Evolutionary conservation across 2,113 vertebrate species (phyloP), one percentile per base, ranked within the genome.

Genomic region (Tauraco erythrolophus): DNA sequence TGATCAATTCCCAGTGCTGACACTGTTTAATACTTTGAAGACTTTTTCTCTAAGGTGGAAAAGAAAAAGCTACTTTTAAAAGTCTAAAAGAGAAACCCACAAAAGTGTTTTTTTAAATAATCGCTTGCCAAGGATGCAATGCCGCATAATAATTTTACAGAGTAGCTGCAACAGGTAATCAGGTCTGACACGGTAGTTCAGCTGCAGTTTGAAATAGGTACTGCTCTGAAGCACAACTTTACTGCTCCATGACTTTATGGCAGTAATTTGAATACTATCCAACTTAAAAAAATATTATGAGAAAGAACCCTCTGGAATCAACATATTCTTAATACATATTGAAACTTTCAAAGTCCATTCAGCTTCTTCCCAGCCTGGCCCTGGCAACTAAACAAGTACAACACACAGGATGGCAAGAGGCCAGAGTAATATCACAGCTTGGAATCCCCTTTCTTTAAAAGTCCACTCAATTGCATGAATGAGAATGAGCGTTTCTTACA

Each of bases 291-390:
- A 64, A 30, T 33, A 57, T 48, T 48, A 23, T 48, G 21, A 24
- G 30, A 23, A 91, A 58, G 5, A 66, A 54, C 2, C 28, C 14
- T 24, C 4, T 33, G 37, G 24, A 89, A 82, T 78, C 19, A 88
- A 88, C 4, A 30, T 4, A 27, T 51, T 81, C 35, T 84, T 94
- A 89, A 60, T 3, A 10, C 11, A 75, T 61, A 95, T 87, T 66
- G 43, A 89, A 86, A 86, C 82, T 71, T 88, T 69, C 39, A 71
- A 88, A 98, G 72, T 64, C 76, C 89, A 95, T 92, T 96, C 89
- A 89, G 65, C 65, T 98, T 96, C 87, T 95, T 93, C 79, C 58
- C 88, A 94, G 81, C 39, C 60, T 62, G 80, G 15, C 21, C 64
- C 75, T 91, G 61, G 75, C 69, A 84, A 60, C 87, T 71, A 64